A percentile compares a stretch with the other conserved stretches of the same genome.
Conservation (phyloP, 2,113 vertebrate species). For the Telmatochromis brichardi region DNA sequence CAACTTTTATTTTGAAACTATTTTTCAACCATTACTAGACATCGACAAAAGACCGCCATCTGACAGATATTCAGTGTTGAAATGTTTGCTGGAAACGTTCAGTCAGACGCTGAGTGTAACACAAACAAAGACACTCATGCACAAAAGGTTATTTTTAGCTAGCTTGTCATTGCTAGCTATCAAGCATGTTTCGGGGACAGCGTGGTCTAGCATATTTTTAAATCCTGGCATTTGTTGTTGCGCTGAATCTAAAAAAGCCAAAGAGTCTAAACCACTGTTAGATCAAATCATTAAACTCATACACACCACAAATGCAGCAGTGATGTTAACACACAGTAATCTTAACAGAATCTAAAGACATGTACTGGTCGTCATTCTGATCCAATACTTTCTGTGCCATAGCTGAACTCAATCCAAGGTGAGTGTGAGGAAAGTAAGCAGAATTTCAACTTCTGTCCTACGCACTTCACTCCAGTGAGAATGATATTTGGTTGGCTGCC, state of each 20-base stretch:
- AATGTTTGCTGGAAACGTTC: neutral
- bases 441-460: constrained; percentile 11
- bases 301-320: neutral
- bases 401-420: neutral
- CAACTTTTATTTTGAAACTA: neutral
- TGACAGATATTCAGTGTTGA: neutral
- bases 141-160: neutral
- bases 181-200: neutral
- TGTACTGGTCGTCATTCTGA: neutral
- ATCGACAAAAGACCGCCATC: neutral
- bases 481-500: neutral
- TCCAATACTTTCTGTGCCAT: neutral
- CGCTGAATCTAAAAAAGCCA: neutral
- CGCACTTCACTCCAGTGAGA: neutral
- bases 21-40: neutral
- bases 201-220: neutral
- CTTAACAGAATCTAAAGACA: neutral
- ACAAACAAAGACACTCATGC: neutral
- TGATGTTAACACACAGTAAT: neutral
- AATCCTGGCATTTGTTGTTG: neutral
- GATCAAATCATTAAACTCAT: neutral
- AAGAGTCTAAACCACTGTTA: neutral
- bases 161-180: neutral
- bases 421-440: neutral
- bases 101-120: neutral